These are phyloP conservation scores for Microctenopoma lineatum DNA, from an alignment of 2,797 vertebrate genomes.

Conservation along the genomic window DNA sequence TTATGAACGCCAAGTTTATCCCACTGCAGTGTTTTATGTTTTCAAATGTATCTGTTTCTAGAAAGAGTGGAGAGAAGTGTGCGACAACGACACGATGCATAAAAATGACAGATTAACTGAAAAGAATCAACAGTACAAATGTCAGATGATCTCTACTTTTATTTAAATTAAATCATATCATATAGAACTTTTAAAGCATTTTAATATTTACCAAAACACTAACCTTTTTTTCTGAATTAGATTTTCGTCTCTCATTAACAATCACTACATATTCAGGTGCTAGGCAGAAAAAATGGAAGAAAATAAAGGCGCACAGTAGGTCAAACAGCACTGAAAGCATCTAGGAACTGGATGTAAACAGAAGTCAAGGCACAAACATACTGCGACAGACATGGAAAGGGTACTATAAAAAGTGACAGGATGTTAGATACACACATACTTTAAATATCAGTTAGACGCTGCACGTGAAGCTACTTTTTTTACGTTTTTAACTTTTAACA, in stretches of 20 bases:
- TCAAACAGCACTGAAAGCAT: slow-evolving; percentile 74
- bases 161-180: slow-evolving; percentile 87
- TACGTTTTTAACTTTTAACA: slow-evolving; percentile 44
- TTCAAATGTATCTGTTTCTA: background rate
- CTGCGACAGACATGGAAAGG: slow-evolving; percentile 77
- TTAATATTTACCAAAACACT: slow-evolving; percentile 84
- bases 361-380: slow-evolving; percentile 90
- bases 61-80: background rate
- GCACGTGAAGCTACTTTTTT: slow-evolving; percentile 73
- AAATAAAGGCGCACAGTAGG: slow-evolving; percentile 69
- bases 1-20: background rate
- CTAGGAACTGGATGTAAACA: slow-evolving; percentile 83
- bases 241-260: slow-evolving; percentile 80
- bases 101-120: slow-evolving; percentile 16
- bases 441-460: slow-evolving; percentile 83
- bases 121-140: slow-evolving; percentile 49
- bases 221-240: slow-evolving; percentile 81
- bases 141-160: slow-evolving; percentile 84
- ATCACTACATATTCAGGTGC: slow-evolving; percentile 79
- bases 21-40: background rate
- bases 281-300: slow-evolving; percentile 72
- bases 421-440: slow-evolving; percentile 82
- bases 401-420: slow-evolving; percentile 74
- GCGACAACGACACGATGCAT: background rate
- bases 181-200: slow-evolving; percentile 83